Evolutionary conservation across 2,888 invertebrate genomes (phyloP), one percentile per base, ranked within the genome.

Genomic region (Megalurothrips usitatus): DNA sequence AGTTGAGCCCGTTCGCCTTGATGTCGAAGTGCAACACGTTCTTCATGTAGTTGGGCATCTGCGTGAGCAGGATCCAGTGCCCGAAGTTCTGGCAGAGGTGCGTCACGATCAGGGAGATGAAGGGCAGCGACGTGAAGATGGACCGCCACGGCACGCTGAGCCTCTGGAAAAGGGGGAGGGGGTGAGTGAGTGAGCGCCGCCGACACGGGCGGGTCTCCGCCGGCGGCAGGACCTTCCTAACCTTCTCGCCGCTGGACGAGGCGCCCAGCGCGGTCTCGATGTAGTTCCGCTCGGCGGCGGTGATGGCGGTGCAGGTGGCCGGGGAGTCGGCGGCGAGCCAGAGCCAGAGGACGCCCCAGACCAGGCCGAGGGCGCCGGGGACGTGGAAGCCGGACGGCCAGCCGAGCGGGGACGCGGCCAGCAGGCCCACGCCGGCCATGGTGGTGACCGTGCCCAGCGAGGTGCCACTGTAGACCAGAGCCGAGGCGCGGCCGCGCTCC

Each of bases 361-460:
- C 43, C 0, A 91, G 85, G 0, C 92, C 92, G 0, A 91, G 85
- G 10, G 88, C 88, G 0, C 94, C 94, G 84, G 93, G 93, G 1
- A 92, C 86, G 86, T 95, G 95, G 87, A 95, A 96, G 82, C 93
- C 92, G 12, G 92, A 90, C 0, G 93, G 92, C 95, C 95, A 95
- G 0, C 95, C 95, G 85, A 91, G 88, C 0, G 87, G 84, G 0
- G 92, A 91, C 0, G 91, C 91, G 0, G 93, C 89, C 79, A 96
- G 88, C 1, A 91, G 87, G 0, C 96, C 96, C 28, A 94, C 92
- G 19, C 92, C 87, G 23, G 93, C 90, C 85, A 95, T 87, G 84
- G 94, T 92, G 0, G 94, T 85, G 0, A 94, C 93, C 12, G 94
- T 94, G 9, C 96, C 96, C 68, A 75, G 68, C 68, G 68, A 75